Conservation (phyloP, 2,797 vertebrate species). For the Tragelaphus oryx region DNA sequence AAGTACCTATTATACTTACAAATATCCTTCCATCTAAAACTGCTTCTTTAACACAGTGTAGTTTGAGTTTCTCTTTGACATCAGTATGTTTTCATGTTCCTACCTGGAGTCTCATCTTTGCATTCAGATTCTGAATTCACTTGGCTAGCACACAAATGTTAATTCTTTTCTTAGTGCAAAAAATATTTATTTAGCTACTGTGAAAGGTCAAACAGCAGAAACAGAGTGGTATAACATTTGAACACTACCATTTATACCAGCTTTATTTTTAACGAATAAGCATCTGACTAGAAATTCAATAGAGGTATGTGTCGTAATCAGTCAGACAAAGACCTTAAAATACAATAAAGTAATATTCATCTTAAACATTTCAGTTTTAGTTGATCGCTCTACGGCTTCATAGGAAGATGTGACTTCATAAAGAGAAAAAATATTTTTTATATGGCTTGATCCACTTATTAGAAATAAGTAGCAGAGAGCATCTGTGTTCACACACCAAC, state of each 20-base stretch:
- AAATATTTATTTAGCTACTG: slow-evolving; percentile 43
- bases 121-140: neutral
- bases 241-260: slow-evolving; percentile 34
- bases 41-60: neutral
- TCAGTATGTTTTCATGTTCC: neutral
- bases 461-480: slow-evolving; percentile 41
- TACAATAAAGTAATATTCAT: slow-evolving; percentile 36
- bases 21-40: neutral
- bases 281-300: neutral
- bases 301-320: neutral
- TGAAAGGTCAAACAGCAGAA: slow-evolving; percentile 54
- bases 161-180: slow-evolving; percentile 40
- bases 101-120: neutral
- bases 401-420: neutral
- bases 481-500: slow-evolving; percentile 62
- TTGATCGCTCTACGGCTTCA: neutral
- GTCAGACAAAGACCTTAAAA: slow-evolving; percentile 34
- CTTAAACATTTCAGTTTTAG: slow-evolving; percentile 16
- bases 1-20: neutral
- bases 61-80: neutral
- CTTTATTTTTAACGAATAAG: slow-evolving; percentile 44
- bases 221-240: slow-evolving; percentile 5
- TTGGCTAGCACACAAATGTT: neutral
- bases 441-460: slow-evolving; percentile 38
- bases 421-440: neutral